phyloP scores from a whole-genome alignment of 2,113 vertebrate species.

The Regulus satrapa region DNA sequence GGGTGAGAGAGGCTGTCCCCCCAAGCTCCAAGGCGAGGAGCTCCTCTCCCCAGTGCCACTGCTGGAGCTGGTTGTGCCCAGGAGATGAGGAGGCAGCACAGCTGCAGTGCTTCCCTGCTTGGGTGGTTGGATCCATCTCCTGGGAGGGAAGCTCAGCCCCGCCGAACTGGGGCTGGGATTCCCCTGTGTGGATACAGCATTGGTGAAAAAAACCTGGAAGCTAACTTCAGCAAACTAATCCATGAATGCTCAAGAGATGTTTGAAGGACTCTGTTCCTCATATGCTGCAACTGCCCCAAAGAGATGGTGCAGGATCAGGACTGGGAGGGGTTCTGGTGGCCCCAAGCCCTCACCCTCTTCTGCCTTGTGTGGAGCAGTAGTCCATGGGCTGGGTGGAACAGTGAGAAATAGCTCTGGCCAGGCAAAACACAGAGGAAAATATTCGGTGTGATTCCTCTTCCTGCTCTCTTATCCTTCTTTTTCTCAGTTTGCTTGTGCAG shows the following conservation, averaged over 20 bases:
- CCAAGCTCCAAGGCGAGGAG: background rate
- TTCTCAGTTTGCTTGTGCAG: background rate
- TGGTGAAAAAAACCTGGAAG: background rate
- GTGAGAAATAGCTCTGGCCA: background rate
- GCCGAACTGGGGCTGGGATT: background rate
- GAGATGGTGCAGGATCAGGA: background rate
- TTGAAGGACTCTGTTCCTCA: background rate
- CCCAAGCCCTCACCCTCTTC: background rate
- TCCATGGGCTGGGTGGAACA: background rate
- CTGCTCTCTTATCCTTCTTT: background rate
- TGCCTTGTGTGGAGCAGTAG: background rate
- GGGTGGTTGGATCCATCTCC: background rate
- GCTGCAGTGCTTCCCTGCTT: background rate
- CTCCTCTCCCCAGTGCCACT: background rate
- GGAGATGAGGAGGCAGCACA: background rate
- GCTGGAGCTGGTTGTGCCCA: background rate
- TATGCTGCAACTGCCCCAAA: background rate
- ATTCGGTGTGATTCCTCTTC: background rate
- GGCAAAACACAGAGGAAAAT: background rate
- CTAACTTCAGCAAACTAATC: background rate
- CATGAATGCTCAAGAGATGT: background rate
- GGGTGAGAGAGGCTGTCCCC: accelerated
- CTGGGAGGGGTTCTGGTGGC: background rate
- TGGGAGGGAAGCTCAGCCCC: background rate
- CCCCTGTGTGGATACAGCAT: background rate